Conservation (phyloP, 2,113 vertebrate genomes). For the Glareola pratincola region DNA sequence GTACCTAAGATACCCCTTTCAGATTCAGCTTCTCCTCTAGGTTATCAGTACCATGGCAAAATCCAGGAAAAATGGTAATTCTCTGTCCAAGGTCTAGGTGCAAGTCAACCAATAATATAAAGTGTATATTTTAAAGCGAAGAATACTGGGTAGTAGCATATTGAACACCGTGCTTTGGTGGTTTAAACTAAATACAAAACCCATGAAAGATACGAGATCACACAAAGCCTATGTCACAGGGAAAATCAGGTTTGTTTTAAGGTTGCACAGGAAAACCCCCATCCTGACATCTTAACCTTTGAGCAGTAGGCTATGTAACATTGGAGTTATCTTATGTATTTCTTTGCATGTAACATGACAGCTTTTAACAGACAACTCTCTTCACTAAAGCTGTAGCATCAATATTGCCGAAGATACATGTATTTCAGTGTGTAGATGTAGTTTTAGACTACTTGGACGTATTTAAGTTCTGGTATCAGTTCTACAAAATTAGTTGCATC, state of each 20-base stretch:
- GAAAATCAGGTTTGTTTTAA: neutral
- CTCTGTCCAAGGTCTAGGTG: neutral
- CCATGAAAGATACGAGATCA: rapidly evolving
- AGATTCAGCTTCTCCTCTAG: neutral
- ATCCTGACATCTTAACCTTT: neutral
- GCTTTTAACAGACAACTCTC: neutral
- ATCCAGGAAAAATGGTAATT: neutral
- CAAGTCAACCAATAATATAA: neutral
- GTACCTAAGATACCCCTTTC: neutral
- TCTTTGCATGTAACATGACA: neutral
- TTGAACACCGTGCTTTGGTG: neutral
- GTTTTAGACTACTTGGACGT: neutral
- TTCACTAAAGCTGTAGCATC: neutral
- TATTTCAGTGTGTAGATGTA: neutral
- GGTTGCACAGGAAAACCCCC: neutral
- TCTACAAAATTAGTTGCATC: neutral
- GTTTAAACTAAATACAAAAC: neutral
- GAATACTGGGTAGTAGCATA: neutral
- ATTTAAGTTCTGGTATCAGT: neutral
- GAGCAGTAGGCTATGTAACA: neutral
- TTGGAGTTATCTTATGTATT: neutral
- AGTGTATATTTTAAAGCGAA: neutral
- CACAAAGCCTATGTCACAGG: neutral
- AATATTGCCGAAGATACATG: neutral
- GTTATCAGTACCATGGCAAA: neutral